A percentile compares a stretch with the other conserved stretches of the same genome.
Evolutionary conservation across 2,888 invertebrate species (phyloP).

Genomic region (Eudasyphora cyanicolor): DNA sequence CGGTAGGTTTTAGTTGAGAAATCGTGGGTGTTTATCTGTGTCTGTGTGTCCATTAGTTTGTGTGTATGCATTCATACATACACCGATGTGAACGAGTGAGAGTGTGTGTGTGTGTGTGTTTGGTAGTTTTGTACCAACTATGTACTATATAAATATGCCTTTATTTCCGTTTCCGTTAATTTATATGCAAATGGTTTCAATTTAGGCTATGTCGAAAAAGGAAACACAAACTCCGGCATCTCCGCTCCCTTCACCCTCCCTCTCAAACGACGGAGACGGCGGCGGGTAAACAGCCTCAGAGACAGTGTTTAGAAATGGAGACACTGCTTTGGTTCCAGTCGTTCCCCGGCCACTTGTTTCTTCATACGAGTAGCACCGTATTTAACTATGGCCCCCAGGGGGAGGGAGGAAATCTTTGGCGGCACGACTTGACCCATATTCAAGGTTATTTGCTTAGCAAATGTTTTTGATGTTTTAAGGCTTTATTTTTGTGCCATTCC

Average conservation of each 20-base stretch:
- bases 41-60: too few species aligned
- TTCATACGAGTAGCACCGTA: too few species aligned
- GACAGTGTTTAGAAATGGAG: too few species aligned
- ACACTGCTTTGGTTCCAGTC: too few species aligned
- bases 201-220: constrained; percentile 30
- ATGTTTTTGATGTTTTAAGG: constrained; percentile 49
- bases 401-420: background rate
- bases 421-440: constrained; percentile 55
- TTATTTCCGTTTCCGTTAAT: constrained; percentile 47
- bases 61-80: background rate
- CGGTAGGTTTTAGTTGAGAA: background rate
- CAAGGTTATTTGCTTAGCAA: constrained; percentile 62
- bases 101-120: background rate
- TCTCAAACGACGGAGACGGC: background rate
- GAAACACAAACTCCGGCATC: background rate
- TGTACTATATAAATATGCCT: constrained; percentile 31
- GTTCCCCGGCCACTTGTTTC: too few species aligned
- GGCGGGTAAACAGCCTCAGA: background rate
- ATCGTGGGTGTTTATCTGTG: too few species aligned
- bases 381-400: background rate
- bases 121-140: constrained; percentile 20
- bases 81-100: background rate
- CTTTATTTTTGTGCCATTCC: constrained; percentile 1
- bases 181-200: constrained; percentile 51
- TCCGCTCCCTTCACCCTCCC: background rate